phyloP scores from a whole-genome alignment of 2,888 invertebrate genomes.

The Cistogaster globosa region DNA sequence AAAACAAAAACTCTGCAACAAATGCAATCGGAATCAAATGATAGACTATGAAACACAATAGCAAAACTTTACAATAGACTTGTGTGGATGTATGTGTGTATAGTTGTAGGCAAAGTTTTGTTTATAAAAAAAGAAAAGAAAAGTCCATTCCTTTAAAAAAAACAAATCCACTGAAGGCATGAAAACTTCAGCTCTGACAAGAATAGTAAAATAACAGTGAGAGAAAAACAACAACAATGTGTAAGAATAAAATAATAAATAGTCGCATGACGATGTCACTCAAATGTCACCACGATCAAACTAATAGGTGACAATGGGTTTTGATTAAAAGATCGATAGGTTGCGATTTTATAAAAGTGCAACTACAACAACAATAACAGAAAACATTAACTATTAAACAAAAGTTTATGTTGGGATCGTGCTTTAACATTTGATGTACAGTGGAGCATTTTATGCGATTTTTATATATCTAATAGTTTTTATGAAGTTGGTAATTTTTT shows the following conservation, averaged over 20 bases:
- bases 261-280: constrained; percentile 72
- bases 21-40: constrained; percentile 23
- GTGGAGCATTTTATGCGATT: neutral
- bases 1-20: constrained; percentile 1
- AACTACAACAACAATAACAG: constrained; percentile 1
- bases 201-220: constrained; percentile 30
- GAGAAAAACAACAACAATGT: constrained; percentile 3
- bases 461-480: neutral
- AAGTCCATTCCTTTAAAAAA: constrained; percentile 20
- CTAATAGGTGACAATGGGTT: constrained; percentile 72
- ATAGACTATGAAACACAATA: constrained; percentile 21
- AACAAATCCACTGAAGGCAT: constrained; percentile 9
- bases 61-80: constrained; percentile 13
- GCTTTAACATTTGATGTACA: constrained; percentile 32
- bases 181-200: constrained; percentile 45
- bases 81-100: neutral
- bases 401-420: constrained; percentile 44
- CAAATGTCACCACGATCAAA: constrained; percentile 72
- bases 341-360: constrained; percentile 52
- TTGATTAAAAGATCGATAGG: constrained; percentile 71
- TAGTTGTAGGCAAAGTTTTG: constrained; percentile 11
- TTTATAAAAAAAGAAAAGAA: neutral
- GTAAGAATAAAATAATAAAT: constrained; percentile 52
- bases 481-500: too few species aligned
- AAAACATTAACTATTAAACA: constrained; percentile 10